Conservation (phyloP, 37 sponge, comb jelly and placozoan genomes). For the Lycopodina hypogea region DNA sequence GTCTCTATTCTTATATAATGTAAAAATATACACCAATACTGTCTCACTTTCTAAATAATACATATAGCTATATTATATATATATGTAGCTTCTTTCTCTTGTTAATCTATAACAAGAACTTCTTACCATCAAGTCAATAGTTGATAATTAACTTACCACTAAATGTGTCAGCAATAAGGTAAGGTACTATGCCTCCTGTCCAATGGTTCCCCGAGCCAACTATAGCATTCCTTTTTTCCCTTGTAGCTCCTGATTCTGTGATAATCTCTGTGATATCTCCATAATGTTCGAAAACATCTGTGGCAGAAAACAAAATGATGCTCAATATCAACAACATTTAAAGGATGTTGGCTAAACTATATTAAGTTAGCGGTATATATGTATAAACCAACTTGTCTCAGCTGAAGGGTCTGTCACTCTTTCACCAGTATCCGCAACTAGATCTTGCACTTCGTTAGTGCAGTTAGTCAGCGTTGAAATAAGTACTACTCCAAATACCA, state of each 20-base stretch:
- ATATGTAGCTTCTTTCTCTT: not conserved
- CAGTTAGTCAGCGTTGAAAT: not conserved
- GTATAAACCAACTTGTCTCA: not conserved
- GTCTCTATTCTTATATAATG: not conserved
- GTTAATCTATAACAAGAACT: not conserved
- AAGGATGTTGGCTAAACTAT: too few species aligned
- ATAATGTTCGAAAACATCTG: not conserved
- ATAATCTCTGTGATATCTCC: not conserved
- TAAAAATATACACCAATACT: too few species aligned
- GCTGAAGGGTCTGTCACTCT: conserved; percentile 17
- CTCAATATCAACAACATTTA: not conserved
- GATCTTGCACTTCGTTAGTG: not conserved
- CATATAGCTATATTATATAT: too few species aligned
- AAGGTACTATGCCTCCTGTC: conserved; percentile 57
- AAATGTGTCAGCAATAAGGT: conserved; percentile 32
- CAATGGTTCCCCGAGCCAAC: conserved; percentile 19
- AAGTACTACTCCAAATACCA: not conserved
- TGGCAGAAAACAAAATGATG: not conserved
- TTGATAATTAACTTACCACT: conserved; percentile 21
- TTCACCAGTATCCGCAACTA: not conserved
- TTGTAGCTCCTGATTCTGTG: not conserved
- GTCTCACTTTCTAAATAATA: too few species aligned
- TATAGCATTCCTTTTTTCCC: not conserved
- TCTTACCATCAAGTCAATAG: not conserved
- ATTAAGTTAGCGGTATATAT: too few species aligned